phyloP scores from a whole-genome alignment of 2,888 invertebrate genomes.

The Limnephilus marmoratus region DNA sequence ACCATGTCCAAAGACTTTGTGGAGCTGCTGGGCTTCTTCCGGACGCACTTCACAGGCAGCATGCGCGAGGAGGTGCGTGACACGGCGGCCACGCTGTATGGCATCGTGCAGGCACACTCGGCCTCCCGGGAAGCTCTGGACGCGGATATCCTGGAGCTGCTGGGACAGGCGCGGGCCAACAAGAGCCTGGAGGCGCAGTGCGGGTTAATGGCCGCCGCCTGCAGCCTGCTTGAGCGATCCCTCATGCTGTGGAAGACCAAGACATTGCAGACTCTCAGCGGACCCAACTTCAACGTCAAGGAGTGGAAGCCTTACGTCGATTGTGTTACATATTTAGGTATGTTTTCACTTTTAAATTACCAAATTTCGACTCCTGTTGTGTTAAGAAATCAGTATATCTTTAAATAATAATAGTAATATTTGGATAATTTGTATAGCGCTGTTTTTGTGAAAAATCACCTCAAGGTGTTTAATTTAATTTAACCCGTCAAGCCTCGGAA shows the following conservation, averaged over 20 bases:
- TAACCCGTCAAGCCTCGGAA: no score
- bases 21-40: conserved; percentile 81
- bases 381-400: no score
- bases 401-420: no score
- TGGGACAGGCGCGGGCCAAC: conserved; percentile 75
- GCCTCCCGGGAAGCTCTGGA: conserved; percentile 76
- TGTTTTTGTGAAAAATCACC: no score
- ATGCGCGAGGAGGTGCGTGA: conserved; percentile 88
- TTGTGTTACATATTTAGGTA: conserved; percentile 79
- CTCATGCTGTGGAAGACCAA: conserved; percentile 74
- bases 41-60: conserved; percentile 80
- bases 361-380: neutral
- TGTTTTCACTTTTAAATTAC: conserved; percentile 66
- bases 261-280: conserved; percentile 69
- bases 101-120: conserved; percentile 82
- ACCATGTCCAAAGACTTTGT: conserved; percentile 81
- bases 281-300: conserved; percentile 72
- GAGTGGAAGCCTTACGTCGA: conserved; percentile 80
- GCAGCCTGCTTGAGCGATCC: conserved; percentile 84
- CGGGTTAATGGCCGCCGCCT: conserved; percentile 85
- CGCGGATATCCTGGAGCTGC: conserved; percentile 76
- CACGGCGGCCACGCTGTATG: conserved; percentile 85
- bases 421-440: no score
- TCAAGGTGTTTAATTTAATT: no score
- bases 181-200: conserved; percentile 86